Percentiles rank a stretch among this genome's conserved stretches.
Conservation (phyloP, 2,888 invertebrate species). For the Cephus runcator region DNA sequence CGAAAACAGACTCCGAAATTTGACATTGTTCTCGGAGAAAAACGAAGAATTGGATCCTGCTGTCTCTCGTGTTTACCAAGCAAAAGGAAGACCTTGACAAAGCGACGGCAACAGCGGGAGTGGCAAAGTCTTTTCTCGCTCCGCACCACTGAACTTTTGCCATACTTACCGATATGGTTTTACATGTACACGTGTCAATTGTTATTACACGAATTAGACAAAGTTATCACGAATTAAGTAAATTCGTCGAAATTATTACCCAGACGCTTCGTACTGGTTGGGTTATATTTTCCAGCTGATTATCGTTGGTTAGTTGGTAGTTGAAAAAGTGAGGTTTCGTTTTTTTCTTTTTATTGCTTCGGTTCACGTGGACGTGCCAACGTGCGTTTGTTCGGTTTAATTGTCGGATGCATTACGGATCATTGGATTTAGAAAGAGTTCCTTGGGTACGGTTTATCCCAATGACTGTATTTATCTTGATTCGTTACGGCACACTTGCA, state of each 20-base stretch:
- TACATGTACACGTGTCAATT: neutral
- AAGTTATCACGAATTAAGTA: neutral
- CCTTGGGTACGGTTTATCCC: neutral
- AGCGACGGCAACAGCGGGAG: slow-evolving; percentile 36
- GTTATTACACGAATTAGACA: neutral
- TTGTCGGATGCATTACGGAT: neutral
- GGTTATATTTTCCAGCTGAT: neutral
- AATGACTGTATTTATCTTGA: neutral
- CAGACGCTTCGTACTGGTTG: neutral
- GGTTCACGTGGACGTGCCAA: neutral
- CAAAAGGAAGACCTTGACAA: slow-evolving; percentile 41
- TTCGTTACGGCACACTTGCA: neutral
- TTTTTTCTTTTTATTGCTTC: neutral
- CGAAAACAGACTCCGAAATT: neutral
- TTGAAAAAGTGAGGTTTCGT: neutral
- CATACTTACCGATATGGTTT: neutral
- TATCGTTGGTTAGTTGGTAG: too few species aligned
- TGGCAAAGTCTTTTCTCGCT: slow-evolving; percentile 38
- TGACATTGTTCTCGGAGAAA: neutral
- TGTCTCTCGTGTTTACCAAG: neutral
- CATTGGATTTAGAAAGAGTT: neutral
- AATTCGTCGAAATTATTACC: neutral
- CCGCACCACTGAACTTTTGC: slow-evolving; percentile 39
- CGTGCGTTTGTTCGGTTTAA: neutral
- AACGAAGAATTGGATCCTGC: neutral